Evolutionary conservation across 2,113 vertebrate genomes (phyloP).

Genomic region (Esox niger): DNA sequence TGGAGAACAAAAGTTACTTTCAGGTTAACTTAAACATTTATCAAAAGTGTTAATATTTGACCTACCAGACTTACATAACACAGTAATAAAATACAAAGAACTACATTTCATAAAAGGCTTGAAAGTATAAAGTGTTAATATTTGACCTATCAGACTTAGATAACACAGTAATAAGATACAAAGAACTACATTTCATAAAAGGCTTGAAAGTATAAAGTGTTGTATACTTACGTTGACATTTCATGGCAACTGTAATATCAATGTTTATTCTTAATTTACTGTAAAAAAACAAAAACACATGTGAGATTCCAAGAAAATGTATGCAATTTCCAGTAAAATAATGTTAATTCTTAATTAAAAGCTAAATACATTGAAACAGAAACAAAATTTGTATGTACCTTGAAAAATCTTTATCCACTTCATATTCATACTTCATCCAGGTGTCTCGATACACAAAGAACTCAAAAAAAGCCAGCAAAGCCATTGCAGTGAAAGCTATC

Average conservation of each 20-base stretch:
- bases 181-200: neutral
- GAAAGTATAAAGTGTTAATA: too few species aligned
- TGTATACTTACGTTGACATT: conserved; percentile 91
- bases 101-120: neutral
- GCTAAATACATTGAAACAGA: neutral
- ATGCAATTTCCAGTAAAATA: neutral
- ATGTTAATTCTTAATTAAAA: neutral
- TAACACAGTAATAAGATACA: neutral
- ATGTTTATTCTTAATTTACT: conserved; percentile 96
- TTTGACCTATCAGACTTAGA: too few species aligned
- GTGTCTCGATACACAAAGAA: conserved; percentile 94
- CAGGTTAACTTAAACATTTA: too few species aligned
- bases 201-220: neutral
- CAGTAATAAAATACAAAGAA: neutral
- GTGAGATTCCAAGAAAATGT: neutral
- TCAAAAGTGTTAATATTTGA: too few species aligned
- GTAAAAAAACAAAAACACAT: conserved; percentile 40
- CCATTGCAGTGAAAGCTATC: conserved; percentile 88
- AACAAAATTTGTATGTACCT: conserved; percentile 74
- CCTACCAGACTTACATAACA: too few species aligned
- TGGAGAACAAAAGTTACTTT: too few species aligned
- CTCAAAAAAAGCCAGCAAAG: conserved; percentile 87
- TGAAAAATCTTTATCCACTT: conserved; percentile 95
- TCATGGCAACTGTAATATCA: conserved; percentile 97
- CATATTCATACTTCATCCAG: conserved; percentile 97